Evolutionary conservation across 2,113 vertebrate species (phyloP).

Genomic region (Saccopteryx bilineata): DNA sequence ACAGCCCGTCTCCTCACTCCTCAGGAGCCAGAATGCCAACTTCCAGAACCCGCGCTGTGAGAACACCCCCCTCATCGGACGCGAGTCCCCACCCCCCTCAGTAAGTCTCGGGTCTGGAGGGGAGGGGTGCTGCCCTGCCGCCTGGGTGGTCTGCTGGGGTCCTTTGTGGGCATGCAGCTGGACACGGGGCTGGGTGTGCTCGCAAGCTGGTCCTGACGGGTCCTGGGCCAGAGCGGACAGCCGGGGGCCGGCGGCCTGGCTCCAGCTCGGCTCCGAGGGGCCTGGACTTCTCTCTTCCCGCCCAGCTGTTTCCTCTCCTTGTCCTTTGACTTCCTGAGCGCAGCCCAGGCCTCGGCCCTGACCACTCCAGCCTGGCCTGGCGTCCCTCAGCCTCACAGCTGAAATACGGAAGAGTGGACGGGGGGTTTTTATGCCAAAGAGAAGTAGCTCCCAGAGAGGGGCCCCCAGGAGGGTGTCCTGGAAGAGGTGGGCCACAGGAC

Average conservation of each 20-base stretch:
- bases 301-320: conserved; percentile 62
- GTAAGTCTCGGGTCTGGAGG: conserved; percentile 90
- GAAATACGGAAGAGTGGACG: neutral
- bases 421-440: neutral
- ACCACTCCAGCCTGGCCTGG: conserved; percentile 76
- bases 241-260: neutral
- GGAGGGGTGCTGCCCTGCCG: rapidly evolving
- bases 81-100: conserved; percentile 98
- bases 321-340: conserved; percentile 74
- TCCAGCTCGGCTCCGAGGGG: neutral
- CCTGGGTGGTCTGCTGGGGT: rapidly evolving
- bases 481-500: neutral
- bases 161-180: neutral
- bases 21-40: conserved; percentile 98
- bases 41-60: conserved; percentile 99
- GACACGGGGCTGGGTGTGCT: rapidly evolving
- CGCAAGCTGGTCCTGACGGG: neutral
- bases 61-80: conserved; percentile 98
- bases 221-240: neutral
- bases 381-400: conserved; percentile 58
- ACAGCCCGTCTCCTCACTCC: conserved; percentile 40
- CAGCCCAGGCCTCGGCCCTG: conserved; percentile 67
- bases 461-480: neutral
- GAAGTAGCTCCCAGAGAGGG: neutral
- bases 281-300: neutral